These are phyloP conservation scores for Mellivora capensis DNA, from an alignment of 2,113 vertebrate genomes.

Conservation along the genomic window DNA sequence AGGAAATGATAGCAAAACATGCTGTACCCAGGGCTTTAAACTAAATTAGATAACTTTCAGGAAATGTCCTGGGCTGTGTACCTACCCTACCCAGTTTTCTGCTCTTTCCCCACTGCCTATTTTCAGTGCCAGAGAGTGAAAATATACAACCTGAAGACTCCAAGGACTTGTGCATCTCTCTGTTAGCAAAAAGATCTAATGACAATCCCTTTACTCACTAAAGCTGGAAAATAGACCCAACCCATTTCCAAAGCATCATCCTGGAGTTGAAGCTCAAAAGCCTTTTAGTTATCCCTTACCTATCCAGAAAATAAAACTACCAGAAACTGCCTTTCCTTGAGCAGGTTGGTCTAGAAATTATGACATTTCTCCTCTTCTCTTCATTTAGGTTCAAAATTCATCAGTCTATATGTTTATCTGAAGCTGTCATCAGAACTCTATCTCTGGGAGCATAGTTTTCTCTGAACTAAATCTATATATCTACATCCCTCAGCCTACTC, in stretches of 20 bases:
- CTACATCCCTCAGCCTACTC: not conserved
- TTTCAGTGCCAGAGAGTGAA: not conserved
- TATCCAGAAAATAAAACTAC: conserved; percentile 15
- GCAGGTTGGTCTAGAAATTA: not conserved
- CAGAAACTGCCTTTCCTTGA: not conserved
- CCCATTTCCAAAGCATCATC: not conserved
- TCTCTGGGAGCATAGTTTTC: not conserved
- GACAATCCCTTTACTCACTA: not conserved
- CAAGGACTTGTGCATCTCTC: not conserved
- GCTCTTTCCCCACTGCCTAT: not conserved
- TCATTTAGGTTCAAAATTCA: not conserved
- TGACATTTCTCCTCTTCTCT: not conserved
- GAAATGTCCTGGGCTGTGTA: not conserved
- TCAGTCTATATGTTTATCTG: not conserved
- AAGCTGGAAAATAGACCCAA: not conserved
- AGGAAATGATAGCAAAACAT: not conserved
- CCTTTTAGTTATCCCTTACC: not conserved
- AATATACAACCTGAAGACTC: not conserved
- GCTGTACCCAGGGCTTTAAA: not conserved
- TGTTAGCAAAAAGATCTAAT: not conserved
- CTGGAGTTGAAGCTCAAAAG: not conserved
- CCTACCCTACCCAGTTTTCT: not conserved
- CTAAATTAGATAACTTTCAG: not conserved
- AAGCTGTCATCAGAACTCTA: not conserved
- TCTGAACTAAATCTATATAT: conserved; percentile 43